phyloP scores from a whole-genome alignment of 2,888 invertebrate genomes.

The Netelia inedita region DNA sequence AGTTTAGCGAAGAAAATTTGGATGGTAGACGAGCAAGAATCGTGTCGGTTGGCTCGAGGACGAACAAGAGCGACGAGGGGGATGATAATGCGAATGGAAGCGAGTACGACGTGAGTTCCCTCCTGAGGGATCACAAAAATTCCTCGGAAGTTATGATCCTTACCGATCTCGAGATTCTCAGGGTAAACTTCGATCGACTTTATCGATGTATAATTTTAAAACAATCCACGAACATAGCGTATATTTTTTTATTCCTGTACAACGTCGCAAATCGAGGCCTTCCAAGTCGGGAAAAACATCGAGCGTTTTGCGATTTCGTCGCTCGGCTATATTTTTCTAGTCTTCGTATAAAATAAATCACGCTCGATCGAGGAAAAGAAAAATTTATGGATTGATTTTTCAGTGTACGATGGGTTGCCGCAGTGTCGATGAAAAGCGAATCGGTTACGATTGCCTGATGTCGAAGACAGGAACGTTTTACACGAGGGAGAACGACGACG shows the following conservation, averaged over 20 bases:
- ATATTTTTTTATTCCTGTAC: neutral
- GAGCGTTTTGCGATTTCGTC: too few relatives aligned
- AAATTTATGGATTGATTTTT: conserved; percentile 2
- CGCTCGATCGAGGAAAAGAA: too few relatives aligned
- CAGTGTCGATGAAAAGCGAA: conserved; percentile 4
- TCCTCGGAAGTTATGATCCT: conserved; percentile 32
- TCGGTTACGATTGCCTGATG: conserved; percentile 46
- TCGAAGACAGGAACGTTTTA: conserved; percentile 44
- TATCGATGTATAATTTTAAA: neutral
- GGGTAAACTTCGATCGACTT: conserved; percentile 41
- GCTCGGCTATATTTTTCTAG: too few relatives aligned
- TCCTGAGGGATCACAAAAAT: conserved; percentile 29
- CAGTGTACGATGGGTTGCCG: conserved; percentile 52
- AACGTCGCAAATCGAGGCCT: too few relatives aligned
- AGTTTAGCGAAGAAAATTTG: conserved; percentile 51
- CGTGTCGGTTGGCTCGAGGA: neutral
- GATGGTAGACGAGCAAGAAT: neutral
- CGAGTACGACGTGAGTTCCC: conserved; percentile 52
- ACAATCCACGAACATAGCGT: neutral
- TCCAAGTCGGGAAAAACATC: too few relatives aligned
- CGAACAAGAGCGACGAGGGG: neutral
- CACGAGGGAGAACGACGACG: conserved; percentile 51
- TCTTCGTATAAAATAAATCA: too few relatives aligned
- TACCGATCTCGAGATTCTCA: conserved; percentile 62
- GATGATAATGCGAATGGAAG: neutral